These are phyloP conservation scores for Triplophysa siluroides DNA, from an alignment of 2,113 vertebrate species.

Conservation along the genomic window DNA sequence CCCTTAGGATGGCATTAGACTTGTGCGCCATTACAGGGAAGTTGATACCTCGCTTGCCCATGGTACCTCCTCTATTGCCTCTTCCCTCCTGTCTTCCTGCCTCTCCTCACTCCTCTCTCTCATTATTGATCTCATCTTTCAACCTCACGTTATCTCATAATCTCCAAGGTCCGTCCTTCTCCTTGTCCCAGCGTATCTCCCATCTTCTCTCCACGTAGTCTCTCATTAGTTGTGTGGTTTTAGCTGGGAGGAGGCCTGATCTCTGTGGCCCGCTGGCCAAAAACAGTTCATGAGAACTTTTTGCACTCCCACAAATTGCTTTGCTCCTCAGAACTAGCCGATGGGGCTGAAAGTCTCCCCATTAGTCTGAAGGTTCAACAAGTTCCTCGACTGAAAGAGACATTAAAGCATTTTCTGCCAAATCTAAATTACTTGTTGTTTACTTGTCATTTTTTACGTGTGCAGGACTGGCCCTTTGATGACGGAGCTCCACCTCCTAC, in stretches of 20 bases:
- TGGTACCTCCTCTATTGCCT: not conserved
- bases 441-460: not conserved
- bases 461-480: slow-evolving; percentile 97
- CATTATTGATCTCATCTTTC: slow-evolving; percentile 18
- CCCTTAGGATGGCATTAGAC: slow-evolving; percentile 30
- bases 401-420: not conserved
- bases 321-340: slow-evolving; percentile 2
- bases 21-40: slow-evolving; percentile 36
- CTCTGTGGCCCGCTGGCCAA: slow-evolving; percentile 37
- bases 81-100: not conserved
- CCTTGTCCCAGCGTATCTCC: not conserved
- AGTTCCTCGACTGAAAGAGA: not conserved
- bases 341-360: slow-evolving; percentile 7
- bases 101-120: not conserved
- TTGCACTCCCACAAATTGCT: slow-evolving; percentile 14
- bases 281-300: slow-evolving; percentile 42
- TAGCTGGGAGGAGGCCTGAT: slow-evolving; percentile 30
- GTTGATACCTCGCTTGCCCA: not conserved
- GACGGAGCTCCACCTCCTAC: slow-evolving; percentile 93
- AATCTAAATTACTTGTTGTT: not conserved
- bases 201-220: not conserved
- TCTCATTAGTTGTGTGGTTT: slow-evolving; percentile 12
- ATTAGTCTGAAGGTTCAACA: not conserved
- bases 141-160: slow-evolving; percentile 17
- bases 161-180: slow-evolving; percentile 6